These are phyloP conservation scores for Rhabdomys dilectus DNA, from an alignment of 2,113 vertebrate genomes.

Conservation along the genomic window DNA sequence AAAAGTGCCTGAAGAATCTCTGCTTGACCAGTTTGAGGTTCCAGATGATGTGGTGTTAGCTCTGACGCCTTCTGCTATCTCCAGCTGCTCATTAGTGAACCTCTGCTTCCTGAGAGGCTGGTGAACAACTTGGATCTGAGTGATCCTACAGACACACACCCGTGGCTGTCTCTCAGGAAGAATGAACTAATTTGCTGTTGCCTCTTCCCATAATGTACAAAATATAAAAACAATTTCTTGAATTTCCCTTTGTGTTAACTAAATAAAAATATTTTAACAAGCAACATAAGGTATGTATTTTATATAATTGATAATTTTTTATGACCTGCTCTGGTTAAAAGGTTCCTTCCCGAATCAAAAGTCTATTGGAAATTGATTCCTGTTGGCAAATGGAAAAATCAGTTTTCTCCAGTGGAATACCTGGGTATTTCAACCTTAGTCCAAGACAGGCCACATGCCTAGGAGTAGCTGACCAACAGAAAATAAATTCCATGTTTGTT, in stretches of 20 bases:
- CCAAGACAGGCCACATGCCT: not conserved
- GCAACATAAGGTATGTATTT: not conserved
- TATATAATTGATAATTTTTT: not conserved
- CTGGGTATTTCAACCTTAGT: not conserved
- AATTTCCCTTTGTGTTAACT: slow-evolving; percentile 1
- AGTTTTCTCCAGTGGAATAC: not conserved
- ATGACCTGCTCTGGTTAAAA: not conserved
- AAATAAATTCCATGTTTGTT: not conserved
- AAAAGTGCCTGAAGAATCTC: not conserved
- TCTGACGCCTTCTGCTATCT: not conserved
- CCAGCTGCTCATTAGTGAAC: not conserved
- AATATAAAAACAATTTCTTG: not conserved
- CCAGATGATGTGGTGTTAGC: not conserved
- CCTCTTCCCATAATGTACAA: not conserved
- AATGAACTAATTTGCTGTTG: not conserved
- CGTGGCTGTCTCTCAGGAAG: not conserved
- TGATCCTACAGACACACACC: not conserved
- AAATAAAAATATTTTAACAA: not conserved
- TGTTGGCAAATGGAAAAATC: not conserved
- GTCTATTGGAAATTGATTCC: not conserved
- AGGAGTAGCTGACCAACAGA: not conserved
- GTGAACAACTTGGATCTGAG: not conserved
- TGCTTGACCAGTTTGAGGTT: not conserved
- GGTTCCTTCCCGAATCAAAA: not conserved
- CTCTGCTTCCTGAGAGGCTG: not conserved